These are phyloP conservation scores for Drosophila melanosoma DNA, from an alignment of 2,888 invertebrate genomes.

Conservation along the genomic window DNA sequence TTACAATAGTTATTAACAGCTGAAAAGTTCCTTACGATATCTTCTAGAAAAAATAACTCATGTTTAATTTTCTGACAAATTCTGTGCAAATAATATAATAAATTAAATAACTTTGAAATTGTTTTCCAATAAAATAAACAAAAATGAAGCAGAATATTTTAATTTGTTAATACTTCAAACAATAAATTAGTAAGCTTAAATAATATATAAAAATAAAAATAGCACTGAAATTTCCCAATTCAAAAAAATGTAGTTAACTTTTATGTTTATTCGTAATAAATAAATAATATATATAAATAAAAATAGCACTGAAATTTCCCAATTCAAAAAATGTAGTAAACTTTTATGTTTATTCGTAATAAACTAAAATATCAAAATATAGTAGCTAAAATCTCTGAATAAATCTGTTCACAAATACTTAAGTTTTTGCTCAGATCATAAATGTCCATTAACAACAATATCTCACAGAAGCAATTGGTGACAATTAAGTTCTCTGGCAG, in stretches of 20 bases:
- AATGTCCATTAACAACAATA: not conserved
- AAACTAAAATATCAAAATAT: not conserved
- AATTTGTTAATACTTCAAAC: not conserved
- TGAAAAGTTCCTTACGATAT: not conserved
- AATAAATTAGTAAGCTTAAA: not conserved
- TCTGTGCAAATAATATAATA: not conserved
- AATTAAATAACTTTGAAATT: not conserved
- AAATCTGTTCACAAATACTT: not conserved
- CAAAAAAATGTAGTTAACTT: not conserved
- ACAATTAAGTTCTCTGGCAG: not conserved
- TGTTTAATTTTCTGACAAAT: not conserved
- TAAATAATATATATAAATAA: not conserved
- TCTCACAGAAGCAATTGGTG: not conserved
- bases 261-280: too few relatives aligned
- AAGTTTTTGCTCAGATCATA: too few relatives aligned
- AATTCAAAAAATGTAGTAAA: not conserved
- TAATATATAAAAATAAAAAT: not conserved
- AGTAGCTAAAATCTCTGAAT: not conserved
- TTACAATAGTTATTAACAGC: not conserved
- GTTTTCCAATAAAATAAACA: not conserved
- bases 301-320: too few relatives aligned
- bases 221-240: too few relatives aligned
- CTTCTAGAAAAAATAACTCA: not conserved
- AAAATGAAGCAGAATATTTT: not conserved
- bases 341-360: fast-evolving